Evolutionary conservation across 1,140 invertebrate species (phyloP), one percentile per base, ranked within the genome.

Genomic region (Pogonus chalceus): DNA sequence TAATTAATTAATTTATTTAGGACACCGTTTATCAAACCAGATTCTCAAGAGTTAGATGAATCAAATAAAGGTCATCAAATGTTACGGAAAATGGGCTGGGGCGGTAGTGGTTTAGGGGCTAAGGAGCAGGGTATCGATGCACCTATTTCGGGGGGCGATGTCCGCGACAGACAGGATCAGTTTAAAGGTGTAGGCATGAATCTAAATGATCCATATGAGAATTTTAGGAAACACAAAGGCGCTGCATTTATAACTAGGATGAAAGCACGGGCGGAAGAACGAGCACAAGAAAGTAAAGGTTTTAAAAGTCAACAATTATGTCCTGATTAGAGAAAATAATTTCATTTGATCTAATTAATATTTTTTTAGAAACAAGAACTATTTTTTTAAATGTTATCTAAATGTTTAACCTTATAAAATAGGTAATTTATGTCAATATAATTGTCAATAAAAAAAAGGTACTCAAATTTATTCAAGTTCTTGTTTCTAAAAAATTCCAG

Each of bases 21-120:
- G 47, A 46, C 52, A n/a, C 51, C 58, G 43, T 56, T 52, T 53
- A 65, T 61, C 31, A 49, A 58, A 55, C 58, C 60, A 12, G 57
- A 52, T 16, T 67, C 65, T 7, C 71, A 75, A 54, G 80, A 83
- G 61, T 65, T 93, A 7, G 88, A 91, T 62, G 83, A 89, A 60
- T 85, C 81, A 23, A 98, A 97, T 71, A 96, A 96, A 71, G 94
- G 95, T 0, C 93, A 97, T 74, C 92, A 96, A 70, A 81, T 98
- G 72, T 73, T 97, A 23, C 88, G 84, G 67, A 94, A 94, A 74
- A 97, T 97, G 92, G 94, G 94, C 9, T 98, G 94, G 94, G 75
- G 78, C 56, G 79, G 79, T 37, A 77, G 81, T 53, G 95, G 94
- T 4, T 75, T 97, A 0, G 94, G 94, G 18, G 85, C 86, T 0